Evolutionary conservation across 2,888 invertebrate genomes (phyloP).

Genomic region (Campoletis raptor): DNA sequence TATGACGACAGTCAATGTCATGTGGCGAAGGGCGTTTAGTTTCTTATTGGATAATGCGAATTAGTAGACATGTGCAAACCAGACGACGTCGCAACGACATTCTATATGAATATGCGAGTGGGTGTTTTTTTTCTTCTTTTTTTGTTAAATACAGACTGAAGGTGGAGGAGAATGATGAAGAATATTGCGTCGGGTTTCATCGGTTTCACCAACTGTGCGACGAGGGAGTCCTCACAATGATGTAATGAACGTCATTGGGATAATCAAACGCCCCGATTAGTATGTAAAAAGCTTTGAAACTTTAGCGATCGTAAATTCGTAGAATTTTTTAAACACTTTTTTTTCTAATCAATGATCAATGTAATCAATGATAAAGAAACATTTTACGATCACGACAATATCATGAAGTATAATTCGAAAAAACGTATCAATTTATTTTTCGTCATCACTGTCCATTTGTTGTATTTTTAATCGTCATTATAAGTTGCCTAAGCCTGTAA

Average conservation of each 20-base stretch:
- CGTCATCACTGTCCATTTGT: neutral
- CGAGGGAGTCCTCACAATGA: conserved; percentile 24
- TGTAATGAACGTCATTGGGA: conserved; percentile 30
- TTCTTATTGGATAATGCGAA: conserved; percentile 79
- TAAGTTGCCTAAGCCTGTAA: neutral
- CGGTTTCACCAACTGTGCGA: conserved; percentile 41
- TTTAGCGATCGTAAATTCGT: neutral
- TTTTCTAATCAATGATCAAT: neutral
- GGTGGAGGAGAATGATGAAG: conserved; percentile 37
- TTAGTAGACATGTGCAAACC: conserved; percentile 80
- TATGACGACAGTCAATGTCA: conserved; percentile 72
- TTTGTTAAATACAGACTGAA: conserved; percentile 30
- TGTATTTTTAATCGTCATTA: neutral
- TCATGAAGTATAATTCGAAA: neutral
- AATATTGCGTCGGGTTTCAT: conserved; percentile 48
- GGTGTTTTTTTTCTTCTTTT: neutral
- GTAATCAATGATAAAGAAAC: neutral
- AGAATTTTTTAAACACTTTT: neutral
- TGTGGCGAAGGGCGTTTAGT: conserved; percentile 77
- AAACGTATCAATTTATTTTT: too few relatives aligned
- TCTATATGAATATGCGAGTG: neutral
- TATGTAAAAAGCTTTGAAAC: neutral
- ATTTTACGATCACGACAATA: too few relatives aligned
- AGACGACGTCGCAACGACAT: conserved; percentile 74
- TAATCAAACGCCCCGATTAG: neutral